phyloP scores from a whole-genome alignment of 2,888 invertebrate species.

The Buathra laborator region DNA sequence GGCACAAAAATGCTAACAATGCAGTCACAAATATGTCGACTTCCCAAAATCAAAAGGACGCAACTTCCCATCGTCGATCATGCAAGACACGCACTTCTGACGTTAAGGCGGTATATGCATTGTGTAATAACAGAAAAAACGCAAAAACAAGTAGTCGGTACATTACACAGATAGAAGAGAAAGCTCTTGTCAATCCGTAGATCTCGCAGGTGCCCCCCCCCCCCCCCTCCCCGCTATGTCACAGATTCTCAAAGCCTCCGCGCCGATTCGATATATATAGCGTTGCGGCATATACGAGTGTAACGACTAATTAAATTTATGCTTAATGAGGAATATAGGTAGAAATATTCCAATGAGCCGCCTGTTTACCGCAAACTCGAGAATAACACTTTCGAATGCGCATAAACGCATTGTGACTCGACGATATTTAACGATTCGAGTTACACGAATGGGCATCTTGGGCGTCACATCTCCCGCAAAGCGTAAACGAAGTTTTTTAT shows the following conservation, averaged over 20 bases:
- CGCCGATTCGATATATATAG: background rate
- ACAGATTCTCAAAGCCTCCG: background rate
- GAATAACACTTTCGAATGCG: background rate
- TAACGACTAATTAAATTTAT: slow-evolving; percentile 29
- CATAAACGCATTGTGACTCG: background rate
- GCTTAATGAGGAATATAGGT: background rate
- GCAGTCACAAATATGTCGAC: background rate
- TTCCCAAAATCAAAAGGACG: background rate
- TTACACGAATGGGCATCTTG: background rate
- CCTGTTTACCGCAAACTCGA: background rate
- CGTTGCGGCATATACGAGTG: background rate
- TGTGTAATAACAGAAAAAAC: slow-evolving; percentile 1
- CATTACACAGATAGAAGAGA: slow-evolving; percentile 35
- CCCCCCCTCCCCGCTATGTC: background rate
- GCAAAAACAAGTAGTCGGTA: slow-evolving; percentile 2
- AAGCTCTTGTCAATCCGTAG: slow-evolving; percentile 46
- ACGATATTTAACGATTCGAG: background rate
- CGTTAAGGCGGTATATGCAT: background rate
- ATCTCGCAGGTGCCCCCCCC: slow-evolving; percentile 22
- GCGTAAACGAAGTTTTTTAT: slow-evolving; percentile 1
- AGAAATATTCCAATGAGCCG: background rate
- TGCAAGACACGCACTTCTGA: background rate
- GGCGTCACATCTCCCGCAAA: background rate
- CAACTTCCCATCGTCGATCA: background rate
- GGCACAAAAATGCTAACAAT: slow-evolving; percentile 22